phyloP scores from a whole-genome alignment of 64 coral and sea anemone species.

The Dendronephthya gigantea region DNA sequence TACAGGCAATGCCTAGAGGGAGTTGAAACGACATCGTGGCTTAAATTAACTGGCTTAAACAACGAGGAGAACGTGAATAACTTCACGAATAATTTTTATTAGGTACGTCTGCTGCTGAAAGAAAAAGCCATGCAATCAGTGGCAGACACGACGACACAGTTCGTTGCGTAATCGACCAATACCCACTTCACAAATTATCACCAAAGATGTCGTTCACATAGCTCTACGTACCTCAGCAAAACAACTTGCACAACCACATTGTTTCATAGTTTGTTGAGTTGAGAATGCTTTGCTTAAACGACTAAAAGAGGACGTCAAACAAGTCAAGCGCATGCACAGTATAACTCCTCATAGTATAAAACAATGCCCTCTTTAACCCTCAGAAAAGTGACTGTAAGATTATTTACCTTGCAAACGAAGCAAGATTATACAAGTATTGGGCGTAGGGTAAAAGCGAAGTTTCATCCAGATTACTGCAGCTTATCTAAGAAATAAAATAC shows the following conservation, averaged over 20 bases:
- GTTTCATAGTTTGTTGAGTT: conserved; percentile 69
- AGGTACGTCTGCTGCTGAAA: too few relatives aligned
- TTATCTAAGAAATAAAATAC: conserved; percentile 2
- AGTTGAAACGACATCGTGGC: not conserved
- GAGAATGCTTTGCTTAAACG: conserved; percentile 88
- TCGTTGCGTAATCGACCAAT: too few relatives aligned
- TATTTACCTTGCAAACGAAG: conserved; percentile 6
- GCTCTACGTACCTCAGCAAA: conserved; percentile 51
- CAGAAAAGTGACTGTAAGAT: not conserved
- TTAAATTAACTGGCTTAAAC: not conserved
- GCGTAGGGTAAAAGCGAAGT: not conserved
- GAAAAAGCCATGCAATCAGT: not conserved
- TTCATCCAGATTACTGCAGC: not conserved
- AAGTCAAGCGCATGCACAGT: not conserved
- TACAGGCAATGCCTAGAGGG: conserved; percentile 63
- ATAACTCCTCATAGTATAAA: too few relatives aligned
- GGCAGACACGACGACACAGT: too few relatives aligned
- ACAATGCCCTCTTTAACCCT: too few relatives aligned
- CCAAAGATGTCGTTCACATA: not conserved
- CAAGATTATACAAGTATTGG: not conserved
- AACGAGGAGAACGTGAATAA: too few relatives aligned
- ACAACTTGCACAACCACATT: conserved; percentile 79
- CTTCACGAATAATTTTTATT: too few relatives aligned
- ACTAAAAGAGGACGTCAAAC: conserved; percentile 28
- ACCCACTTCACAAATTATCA: not conserved